A percentile compares a stretch with the other conserved stretches of the same genome.
Conservation (phyloP, 2,113 vertebrate genomes). For the Mionectes macconnelli region DNA sequence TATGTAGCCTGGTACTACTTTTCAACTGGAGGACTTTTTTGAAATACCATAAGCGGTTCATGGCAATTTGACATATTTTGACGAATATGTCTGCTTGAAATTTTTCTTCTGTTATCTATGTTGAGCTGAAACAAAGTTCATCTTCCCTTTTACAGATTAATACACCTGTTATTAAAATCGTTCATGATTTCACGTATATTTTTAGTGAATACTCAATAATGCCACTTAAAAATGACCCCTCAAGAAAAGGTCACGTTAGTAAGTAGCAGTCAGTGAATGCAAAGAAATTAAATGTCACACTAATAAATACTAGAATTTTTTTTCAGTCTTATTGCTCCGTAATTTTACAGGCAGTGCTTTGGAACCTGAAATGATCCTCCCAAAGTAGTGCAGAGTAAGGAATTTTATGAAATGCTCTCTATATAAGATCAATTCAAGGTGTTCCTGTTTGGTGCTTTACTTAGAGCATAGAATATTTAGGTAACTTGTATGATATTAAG, state of each 20-base stretch:
- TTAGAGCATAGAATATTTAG: background rate
- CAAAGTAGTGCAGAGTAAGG: background rate
- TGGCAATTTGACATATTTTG: background rate
- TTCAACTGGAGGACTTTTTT: background rate
- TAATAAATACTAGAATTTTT: background rate
- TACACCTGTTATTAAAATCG: background rate
- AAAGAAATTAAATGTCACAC: background rate
- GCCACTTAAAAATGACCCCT: background rate
- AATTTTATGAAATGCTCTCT: background rate
- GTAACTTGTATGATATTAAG: background rate
- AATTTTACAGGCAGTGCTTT: background rate
- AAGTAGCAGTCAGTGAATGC: background rate
- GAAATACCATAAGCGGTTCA: background rate
- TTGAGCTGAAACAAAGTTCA: background rate
- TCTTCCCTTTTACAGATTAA: background rate
- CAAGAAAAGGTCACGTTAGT: background rate
- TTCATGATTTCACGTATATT: background rate
- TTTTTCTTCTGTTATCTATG: background rate
- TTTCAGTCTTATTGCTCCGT: background rate
- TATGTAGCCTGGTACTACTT: background rate
- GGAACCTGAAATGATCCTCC: background rate
- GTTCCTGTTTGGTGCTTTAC: background rate
- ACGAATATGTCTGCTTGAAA: background rate
- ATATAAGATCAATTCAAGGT: background rate
- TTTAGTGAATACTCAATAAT: background rate